Evolutionary conservation across 53 echinoderm and acorn worm genomes (phyloP).

Genomic region (Holothuria scabra): DNA sequence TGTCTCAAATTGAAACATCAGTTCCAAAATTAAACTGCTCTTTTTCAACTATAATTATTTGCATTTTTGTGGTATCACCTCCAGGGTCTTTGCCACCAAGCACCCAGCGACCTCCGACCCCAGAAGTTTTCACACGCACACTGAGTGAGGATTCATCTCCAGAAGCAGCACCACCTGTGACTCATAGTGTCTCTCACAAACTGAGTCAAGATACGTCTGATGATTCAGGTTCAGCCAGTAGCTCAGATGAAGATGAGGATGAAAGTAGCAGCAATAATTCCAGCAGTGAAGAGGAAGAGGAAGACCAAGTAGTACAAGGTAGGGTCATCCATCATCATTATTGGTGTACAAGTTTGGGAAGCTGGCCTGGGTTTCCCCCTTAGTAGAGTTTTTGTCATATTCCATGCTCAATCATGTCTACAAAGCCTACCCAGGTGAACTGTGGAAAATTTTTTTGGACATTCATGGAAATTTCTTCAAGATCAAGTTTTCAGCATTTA

Average conservation of each 20-base stretch:
- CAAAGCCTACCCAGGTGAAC: too few relatives aligned
- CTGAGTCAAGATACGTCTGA: background rate
- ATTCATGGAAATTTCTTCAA: too few relatives aligned
- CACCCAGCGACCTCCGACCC: slow-evolving; percentile 3
- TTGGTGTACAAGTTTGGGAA: too few relatives aligned
- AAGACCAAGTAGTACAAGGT: background rate
- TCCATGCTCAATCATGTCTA: too few relatives aligned
- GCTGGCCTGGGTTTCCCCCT: too few relatives aligned
- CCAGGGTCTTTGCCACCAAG: background rate
- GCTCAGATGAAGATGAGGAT: slow-evolving; percentile 12
- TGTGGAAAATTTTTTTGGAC: too few relatives aligned
- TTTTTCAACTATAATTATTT: background rate
- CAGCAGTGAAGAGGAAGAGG: slow-evolving; percentile 22
- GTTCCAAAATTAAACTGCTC: too few relatives aligned
- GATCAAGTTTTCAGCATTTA: too few relatives aligned
- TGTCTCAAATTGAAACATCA: too few relatives aligned
- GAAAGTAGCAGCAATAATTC: slow-evolving; percentile 16
- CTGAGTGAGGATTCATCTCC: slow-evolving; percentile 12
- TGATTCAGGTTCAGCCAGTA: background rate
- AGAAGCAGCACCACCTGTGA: background rate
- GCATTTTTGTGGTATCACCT: background rate
- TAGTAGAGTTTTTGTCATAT: too few relatives aligned
- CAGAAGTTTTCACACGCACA: slow-evolving; percentile 5
- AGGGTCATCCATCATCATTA: background rate
- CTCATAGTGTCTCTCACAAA: background rate